Base-by-base conservation (phyloP, 1,140 invertebrate species). In the Drosophila mauritiana region DNA sequence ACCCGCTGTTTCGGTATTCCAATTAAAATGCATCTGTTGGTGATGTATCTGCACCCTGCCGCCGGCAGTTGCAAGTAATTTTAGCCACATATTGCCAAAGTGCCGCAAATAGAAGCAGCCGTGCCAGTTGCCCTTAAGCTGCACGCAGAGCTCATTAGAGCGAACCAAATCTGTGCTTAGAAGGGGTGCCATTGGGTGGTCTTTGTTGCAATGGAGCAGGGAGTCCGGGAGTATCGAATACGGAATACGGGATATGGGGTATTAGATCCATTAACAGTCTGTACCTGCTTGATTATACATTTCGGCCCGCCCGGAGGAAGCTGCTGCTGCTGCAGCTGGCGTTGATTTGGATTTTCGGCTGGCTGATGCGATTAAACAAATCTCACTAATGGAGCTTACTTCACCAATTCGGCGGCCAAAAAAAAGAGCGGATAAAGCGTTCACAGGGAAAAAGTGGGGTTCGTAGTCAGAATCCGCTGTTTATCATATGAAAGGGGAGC, bases 11-110 rank as follows among this genome's bases (percentile, higher is more conserved):
- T 80, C 57, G 83, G 79, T 69, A 73, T 86, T 76, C 69, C 79
- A 86, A 86, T 86, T 86, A 88, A 88, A 88, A 70, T 78, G 57
- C 83, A 83, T 86, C 78, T 79, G 80, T 31, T 65, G 61, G 61
- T 68, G 64, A 68, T 68, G 64, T 68, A 68, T 67, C 46, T 49
- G 46, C n/a, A 65, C 63, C 62, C 25, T 25, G 74, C 80, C 81
- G 52, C 54, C 46, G 67, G 80, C 70, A 45, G 49, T 54, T 46
- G 69, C 77, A 77, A 81, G 82, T 77, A 85, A 84, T 84, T 85
- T 78, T 64, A 79, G 46, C 64, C 75, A 80, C 57, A 84, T 83
- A 79, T 75, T 63, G 70, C 49, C 73, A 73, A 46, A 81, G 43
- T 59, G 39, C 52, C 70, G 46, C 58, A 73, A 37, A 40, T 37